Conservation (phyloP, 2,888 invertebrate genomes). For the Eurytoma californica region DNA sequence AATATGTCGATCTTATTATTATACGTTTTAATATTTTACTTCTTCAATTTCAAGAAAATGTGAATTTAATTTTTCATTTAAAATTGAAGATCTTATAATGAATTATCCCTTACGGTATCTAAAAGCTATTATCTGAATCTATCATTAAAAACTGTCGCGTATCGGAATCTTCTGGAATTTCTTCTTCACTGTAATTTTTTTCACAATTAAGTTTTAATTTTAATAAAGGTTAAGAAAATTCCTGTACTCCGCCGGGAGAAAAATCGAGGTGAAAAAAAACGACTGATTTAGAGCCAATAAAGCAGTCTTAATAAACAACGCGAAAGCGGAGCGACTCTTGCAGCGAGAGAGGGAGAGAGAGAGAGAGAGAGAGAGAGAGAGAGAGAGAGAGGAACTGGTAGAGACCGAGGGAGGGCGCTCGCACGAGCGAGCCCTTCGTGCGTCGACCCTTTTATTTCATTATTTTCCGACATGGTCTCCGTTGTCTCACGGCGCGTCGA, state of each 20-base stretch:
- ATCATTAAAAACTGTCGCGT: no score
- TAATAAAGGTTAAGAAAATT: constrained; percentile 9
- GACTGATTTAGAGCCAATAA: constrained; percentile 45
- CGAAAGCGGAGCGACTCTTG: constrained; percentile 1
- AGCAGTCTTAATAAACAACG: constrained; percentile 45
- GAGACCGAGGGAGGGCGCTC: background rate
- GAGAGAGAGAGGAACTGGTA: background rate
- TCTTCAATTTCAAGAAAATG: no score
- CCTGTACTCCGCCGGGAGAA: background rate
- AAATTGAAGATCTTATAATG: no score
- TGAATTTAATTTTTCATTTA: no score
- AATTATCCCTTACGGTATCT: no score
- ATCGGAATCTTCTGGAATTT: no score
- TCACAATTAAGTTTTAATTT: background rate
- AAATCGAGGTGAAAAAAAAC: background rate
- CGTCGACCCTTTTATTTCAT: constrained; percentile 33
- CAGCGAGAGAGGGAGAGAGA: background rate
- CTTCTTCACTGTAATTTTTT: no score
- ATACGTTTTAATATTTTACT: no score
- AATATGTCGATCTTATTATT: no score
- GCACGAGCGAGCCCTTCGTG: constrained; percentile 4
- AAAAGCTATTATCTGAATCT: no score
- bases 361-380: background rate
- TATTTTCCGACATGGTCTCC: constrained; percentile 16
- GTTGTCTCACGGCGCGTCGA: constrained; percentile 46